A percentile compares a stretch with the other conserved stretches of the same genome.
phyloP scores from a whole-genome alignment of 2,113 vertebrate genomes.

The Thermophis baileyi region DNA sequence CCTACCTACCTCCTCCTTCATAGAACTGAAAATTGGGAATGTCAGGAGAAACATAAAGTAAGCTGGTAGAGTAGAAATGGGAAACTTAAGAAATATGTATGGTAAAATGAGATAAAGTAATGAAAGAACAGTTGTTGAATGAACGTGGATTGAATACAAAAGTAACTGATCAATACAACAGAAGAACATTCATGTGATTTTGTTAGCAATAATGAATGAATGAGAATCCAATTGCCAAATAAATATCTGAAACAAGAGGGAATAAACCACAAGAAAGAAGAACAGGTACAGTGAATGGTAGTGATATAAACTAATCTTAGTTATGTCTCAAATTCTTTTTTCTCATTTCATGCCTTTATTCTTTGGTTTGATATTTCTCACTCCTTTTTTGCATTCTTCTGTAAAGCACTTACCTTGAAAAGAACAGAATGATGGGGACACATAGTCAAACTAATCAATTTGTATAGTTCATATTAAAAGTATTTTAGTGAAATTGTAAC shows the following conservation, averaged over 20 bases:
- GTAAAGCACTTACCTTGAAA: not conserved
- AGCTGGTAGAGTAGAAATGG: not conserved
- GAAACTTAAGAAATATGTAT: not conserved
- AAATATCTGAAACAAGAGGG: not conserved
- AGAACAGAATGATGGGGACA: not conserved
- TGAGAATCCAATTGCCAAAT: not conserved
- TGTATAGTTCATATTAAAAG: not conserved
- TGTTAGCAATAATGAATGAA: not conserved
- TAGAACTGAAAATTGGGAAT: not conserved
- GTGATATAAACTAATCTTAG: not conserved
- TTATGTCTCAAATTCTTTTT: not conserved
- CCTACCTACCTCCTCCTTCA: not conserved
- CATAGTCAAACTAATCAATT: not conserved
- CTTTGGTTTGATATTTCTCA: not conserved
- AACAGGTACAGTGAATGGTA: not conserved
- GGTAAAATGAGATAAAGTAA: not conserved
- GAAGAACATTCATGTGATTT: not conserved
- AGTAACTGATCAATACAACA: not conserved
- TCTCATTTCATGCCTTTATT: not conserved
- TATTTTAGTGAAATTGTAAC: not conserved
- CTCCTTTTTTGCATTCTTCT: not conserved
- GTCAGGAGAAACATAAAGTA: not conserved
- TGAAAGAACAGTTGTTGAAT: not conserved
- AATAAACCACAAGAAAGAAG: not conserved
- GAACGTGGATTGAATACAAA: not conserved